phyloP scores from a whole-genome alignment of 2,797 vertebrate species.

The Sorex maritimensis region DNA sequence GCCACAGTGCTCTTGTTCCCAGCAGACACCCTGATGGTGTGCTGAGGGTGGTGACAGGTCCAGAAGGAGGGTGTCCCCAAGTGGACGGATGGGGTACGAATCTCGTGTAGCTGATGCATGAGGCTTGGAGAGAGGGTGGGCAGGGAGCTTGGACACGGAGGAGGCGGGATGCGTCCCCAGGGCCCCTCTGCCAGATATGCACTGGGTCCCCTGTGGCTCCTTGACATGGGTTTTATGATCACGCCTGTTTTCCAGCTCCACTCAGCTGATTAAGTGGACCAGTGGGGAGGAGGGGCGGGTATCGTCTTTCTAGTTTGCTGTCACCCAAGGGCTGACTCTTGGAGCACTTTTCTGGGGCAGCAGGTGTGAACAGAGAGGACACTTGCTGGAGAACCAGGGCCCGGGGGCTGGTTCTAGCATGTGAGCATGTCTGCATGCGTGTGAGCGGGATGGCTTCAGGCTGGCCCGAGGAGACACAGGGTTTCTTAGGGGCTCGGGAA shows the following conservation, averaged over 20 bases:
- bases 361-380: background rate
- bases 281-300: no score
- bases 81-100: background rate
- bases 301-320: no score
- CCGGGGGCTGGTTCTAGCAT: background rate
- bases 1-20: background rate
- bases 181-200: fast-evolving
- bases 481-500: background rate
- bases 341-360: background rate
- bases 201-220: background rate
- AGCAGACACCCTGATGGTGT: fast-evolving
- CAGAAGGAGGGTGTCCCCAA: background rate
- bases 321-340: background rate
- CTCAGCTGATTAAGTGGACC: background rate
- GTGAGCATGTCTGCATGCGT: background rate
- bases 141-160: background rate
- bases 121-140: background rate
- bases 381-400: background rate
- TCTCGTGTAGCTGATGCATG: background rate
- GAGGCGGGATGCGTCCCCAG: background rate
- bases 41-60: fast-evolving
- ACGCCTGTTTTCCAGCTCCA: background rate
- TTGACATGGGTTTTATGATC: background rate
- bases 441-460: background rate
- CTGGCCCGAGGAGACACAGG: background rate